phyloP scores from a whole-genome alignment of 2,113 vertebrate species.

The Colistium nudipinnis region DNA sequence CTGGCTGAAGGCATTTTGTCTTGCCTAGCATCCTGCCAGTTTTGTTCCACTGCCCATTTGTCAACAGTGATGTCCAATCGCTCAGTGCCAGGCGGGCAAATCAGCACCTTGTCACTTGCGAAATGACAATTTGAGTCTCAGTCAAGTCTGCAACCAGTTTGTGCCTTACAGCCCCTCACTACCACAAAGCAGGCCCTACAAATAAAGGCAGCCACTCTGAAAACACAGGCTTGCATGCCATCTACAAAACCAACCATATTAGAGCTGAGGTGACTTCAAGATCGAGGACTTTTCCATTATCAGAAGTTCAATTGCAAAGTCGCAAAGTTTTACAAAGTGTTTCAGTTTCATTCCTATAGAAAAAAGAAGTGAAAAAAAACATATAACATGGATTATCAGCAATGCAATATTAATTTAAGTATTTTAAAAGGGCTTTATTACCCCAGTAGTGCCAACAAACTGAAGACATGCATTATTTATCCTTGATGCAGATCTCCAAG shows the following conservation, averaged over 20 bases:
- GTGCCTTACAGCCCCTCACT: constrained; percentile 68
- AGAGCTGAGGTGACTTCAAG: constrained; percentile 59
- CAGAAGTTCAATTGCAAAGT: constrained; percentile 30
- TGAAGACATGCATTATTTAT: constrained; percentile 44
- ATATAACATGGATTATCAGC: constrained; percentile 57
- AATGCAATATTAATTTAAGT: constrained; percentile 42
- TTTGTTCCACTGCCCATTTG: constrained; percentile 87
- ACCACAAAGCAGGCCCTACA: constrained; percentile 67
- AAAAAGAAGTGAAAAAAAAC: constrained; percentile 36
- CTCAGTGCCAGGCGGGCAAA: constrained; percentile 85
- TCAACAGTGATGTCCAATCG: constrained; percentile 88
- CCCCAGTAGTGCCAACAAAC: constrained; percentile 28
- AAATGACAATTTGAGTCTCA: constrained; percentile 84
- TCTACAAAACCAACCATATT: constrained; percentile 57
- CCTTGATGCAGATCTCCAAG: constrained; percentile 28
- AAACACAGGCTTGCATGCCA: constrained; percentile 54
- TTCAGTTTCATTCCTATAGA: constrained; percentile 36
- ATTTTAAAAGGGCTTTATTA: constrained; percentile 48
- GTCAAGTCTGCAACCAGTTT: constrained; percentile 73
- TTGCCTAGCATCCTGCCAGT: constrained; percentile 83
- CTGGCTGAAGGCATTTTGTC: constrained; percentile 83
- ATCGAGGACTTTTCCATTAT: constrained; percentile 58
- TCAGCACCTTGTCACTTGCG: constrained; percentile 84
- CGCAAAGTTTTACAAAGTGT: constrained; percentile 38
- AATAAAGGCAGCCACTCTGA: constrained; percentile 69